Evolutionary conservation across 2,797 vertebrate genomes (phyloP).

Genomic region (Adelosebastes latens): DNA sequence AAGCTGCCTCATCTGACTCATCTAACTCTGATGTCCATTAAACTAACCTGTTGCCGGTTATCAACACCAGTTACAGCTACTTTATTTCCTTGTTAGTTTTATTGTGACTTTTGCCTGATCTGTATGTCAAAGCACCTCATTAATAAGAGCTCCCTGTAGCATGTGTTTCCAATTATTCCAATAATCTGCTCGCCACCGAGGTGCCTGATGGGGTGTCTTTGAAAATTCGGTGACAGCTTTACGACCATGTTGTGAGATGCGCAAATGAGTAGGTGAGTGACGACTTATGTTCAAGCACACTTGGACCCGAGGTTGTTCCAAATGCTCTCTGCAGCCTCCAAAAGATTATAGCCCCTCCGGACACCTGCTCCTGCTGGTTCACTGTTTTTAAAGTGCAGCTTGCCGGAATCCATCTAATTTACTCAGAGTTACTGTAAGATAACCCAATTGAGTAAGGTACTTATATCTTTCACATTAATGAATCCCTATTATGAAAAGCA

Average conservation of each 20-base stretch:
- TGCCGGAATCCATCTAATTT: neutral
- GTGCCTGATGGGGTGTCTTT: constrained; percentile 51
- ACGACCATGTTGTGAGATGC: constrained; percentile 46
- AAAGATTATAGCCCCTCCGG: neutral
- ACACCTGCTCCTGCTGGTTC: constrained; percentile 40
- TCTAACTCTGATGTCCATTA: neutral
- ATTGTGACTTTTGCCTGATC: neutral
- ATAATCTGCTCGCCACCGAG: constrained; percentile 25
- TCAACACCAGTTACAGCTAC: constrained; percentile 9
- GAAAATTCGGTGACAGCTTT: constrained; percentile 57
- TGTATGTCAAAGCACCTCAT: constrained; percentile 17
- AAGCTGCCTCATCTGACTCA: neutral
- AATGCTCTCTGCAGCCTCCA: constrained; percentile 10
- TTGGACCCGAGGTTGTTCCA: constrained; percentile 1
- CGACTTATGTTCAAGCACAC: constrained; percentile 13
- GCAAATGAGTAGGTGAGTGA: constrained; percentile 45
- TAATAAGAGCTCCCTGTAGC: constrained; percentile 11
- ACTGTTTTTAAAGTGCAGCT: neutral
- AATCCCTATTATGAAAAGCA: neutral
- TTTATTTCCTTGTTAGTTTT: neutral
- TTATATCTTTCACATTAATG: neutral
- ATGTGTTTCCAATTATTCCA: constrained; percentile 48
- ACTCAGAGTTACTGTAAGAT: neutral
- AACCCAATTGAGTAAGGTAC: neutral
- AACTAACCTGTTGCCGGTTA: neutral